Percentiles rank a stretch among this genome's conserved stretches.
These are phyloP conservation scores for Caenorhabditis tropicalis DNA, from an alignment of 1,140 invertebrate genomes.

Conservation along the genomic window DNA sequence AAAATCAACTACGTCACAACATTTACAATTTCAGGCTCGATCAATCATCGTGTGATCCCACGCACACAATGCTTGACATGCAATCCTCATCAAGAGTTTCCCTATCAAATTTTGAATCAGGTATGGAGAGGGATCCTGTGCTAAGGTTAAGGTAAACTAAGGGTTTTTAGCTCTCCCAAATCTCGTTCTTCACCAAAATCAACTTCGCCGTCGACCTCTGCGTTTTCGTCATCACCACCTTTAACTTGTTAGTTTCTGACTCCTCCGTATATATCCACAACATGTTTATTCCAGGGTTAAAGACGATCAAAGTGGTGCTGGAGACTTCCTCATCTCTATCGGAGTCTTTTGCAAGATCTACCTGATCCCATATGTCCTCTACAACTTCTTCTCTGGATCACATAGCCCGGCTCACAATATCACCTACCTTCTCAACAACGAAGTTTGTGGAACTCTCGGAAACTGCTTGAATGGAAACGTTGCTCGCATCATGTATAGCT, in stretches of 20 bases:
- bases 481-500: conserved; percentile 1
- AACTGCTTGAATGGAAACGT: conserved; percentile 32
- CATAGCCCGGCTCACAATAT: conserved; percentile 23
- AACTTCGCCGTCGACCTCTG: background rate
- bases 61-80: conserved; percentile 8
- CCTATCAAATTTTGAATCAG: conserved; percentile 14
- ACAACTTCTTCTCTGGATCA: conserved; percentile 11
- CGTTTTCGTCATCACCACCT: conserved; percentile 12
- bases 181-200: conserved; percentile 24
- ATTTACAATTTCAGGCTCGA: background rate
- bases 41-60: conserved; percentile 31
- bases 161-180: conserved; percentile 12
- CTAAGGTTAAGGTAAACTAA: background rate
- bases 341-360: conserved; percentile 33
- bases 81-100: conserved; percentile 26
- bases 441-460: conserved; percentile 14
- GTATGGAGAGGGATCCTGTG: background rate
- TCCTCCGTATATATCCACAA: background rate
- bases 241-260: background rate
- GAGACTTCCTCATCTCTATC: conserved; percentile 23
- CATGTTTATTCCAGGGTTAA: background rate
- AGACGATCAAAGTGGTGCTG: conserved; percentile 7
- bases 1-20: background rate
- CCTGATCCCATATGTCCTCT: conserved; percentile 11
- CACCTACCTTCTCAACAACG: conserved; percentile 5